Conservation (phyloP, 64 coral and sea anemone genomes). For the Pocillopora verrucosa region DNA sequence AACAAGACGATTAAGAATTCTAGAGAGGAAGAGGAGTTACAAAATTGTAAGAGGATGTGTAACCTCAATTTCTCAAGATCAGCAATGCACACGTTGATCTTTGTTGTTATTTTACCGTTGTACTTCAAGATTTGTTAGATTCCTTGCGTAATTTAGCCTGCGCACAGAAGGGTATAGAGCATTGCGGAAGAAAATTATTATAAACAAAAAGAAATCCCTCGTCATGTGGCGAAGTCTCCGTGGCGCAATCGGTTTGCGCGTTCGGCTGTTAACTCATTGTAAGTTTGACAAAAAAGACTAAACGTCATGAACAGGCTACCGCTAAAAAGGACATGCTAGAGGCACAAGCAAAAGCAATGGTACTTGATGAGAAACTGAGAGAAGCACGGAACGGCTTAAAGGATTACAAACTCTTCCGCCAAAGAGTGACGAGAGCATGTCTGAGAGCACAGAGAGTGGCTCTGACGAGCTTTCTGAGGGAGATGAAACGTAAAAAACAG, state of each 20-base stretch:
- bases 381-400: slow-evolving; percentile 9
- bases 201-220: no score
- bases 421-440: neutral
- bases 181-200: no score
- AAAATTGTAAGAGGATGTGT: no score
- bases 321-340: slow-evolving; percentile 23
- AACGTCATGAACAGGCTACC: neutral
- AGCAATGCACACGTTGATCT: no score
- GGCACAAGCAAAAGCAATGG: neutral
- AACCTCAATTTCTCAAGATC: no score
- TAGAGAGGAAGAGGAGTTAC: no score
- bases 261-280: slow-evolving; percentile 71
- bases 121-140: no score
- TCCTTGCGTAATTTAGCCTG: no score
- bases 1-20: no score
- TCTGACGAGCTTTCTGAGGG: neutral
- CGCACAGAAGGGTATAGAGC: no score
- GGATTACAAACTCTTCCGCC: slow-evolving; percentile 10
- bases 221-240: neutral
- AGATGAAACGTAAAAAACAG: neutral
- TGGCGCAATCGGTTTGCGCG: slow-evolving; percentile 78
- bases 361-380: slow-evolving; percentile 12
- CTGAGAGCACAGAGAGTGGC: neutral
- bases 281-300: neutral
- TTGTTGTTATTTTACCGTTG: no score